A percentile compares a stretch with the other conserved stretches of the same genome.
Conservation (phyloP, 2,888 invertebrate species). For the Teleogryllus oceanicus region DNA sequence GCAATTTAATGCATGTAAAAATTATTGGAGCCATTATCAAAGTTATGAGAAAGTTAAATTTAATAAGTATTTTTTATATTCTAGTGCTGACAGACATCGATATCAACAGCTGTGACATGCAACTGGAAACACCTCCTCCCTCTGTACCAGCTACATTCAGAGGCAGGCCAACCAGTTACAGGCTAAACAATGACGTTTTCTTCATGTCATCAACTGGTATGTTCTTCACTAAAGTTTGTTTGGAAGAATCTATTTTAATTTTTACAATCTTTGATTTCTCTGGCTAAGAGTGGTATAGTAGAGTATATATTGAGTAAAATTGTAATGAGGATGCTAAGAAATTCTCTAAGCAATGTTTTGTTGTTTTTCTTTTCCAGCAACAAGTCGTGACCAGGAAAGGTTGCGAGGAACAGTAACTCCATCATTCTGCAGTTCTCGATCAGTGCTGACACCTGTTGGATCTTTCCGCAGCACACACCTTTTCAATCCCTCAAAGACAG, state of each 20-base stretch:
- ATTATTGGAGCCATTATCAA: neutral
- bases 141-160: conserved; percentile 43
- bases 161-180: conserved; percentile 44
- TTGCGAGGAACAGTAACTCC: conserved; percentile 38
- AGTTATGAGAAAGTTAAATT: neutral
- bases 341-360: neutral
- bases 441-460: conserved; percentile 36
- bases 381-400: conserved; percentile 20
- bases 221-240: neutral
- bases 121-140: conserved; percentile 51
- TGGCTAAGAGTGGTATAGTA: too few species aligned
- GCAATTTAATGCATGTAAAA: neutral
- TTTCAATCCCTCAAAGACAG: conserved; percentile 33
- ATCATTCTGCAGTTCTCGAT: conserved; percentile 40
- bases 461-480: conserved; percentile 36
- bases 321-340: neutral
- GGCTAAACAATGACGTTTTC: conserved; percentile 44
- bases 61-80: conserved; percentile 38
- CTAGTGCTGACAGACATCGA: conserved; percentile 59
- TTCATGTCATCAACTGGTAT: conserved; percentile 41
- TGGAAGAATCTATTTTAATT: neutral
- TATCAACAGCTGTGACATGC: conserved; percentile 51
- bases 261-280: neutral
- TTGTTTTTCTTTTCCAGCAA: neutral
- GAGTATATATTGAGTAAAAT: too few species aligned